A percentile compares a stretch with the other conserved stretches of the same genome.
phyloP scores from a whole-genome alignment of 2,888 invertebrate species.

The Microdon myrmicae region DNA sequence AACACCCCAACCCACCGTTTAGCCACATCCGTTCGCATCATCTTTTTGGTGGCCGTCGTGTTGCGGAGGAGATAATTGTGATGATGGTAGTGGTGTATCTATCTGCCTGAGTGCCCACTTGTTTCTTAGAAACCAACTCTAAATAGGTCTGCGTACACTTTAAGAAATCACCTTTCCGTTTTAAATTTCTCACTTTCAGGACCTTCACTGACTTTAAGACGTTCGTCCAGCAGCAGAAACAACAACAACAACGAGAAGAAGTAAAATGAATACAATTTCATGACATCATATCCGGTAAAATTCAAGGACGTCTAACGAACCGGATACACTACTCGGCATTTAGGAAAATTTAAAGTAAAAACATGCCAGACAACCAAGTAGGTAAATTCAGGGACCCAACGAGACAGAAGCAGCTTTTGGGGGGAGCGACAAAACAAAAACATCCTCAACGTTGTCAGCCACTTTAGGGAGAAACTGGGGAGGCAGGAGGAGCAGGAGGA shows the following conservation, averaged over 20 bases:
- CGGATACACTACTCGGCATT: slow-evolving; percentile 23
- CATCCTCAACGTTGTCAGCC: slow-evolving; percentile 15
- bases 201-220: too few relatives aligned
- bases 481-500: slow-evolving; percentile 1
- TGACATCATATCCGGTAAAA: slow-evolving; percentile 44
- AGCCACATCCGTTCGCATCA: too few relatives aligned
- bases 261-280: slow-evolving; percentile 50
- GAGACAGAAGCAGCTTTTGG: slow-evolving; percentile 6
- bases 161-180: too few relatives aligned
- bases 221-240: too few relatives aligned
- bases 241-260: neutral
- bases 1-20: too few relatives aligned
- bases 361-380: slow-evolving; percentile 3
- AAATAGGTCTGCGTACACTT: slow-evolving; percentile 50
- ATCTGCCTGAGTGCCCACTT: slow-evolving; percentile 45
- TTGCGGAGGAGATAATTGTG: too few relatives aligned
- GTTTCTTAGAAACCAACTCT: slow-evolving; percentile 45
- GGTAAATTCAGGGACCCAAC: neutral
- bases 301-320: slow-evolving; percentile 41
- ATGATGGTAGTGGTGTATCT: too few relatives aligned
- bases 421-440: slow-evolving; percentile 35
- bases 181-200: too few relatives aligned
- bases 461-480: too few relatives aligned
- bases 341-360: slow-evolving; percentile 35
- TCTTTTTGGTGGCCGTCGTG: slow-evolving; percentile 12